Percentiles rank a stretch among this genome's conserved stretches.
phyloP scores from a whole-genome alignment of 2,888 invertebrate species.

The Allolobophora icterica region DNA sequence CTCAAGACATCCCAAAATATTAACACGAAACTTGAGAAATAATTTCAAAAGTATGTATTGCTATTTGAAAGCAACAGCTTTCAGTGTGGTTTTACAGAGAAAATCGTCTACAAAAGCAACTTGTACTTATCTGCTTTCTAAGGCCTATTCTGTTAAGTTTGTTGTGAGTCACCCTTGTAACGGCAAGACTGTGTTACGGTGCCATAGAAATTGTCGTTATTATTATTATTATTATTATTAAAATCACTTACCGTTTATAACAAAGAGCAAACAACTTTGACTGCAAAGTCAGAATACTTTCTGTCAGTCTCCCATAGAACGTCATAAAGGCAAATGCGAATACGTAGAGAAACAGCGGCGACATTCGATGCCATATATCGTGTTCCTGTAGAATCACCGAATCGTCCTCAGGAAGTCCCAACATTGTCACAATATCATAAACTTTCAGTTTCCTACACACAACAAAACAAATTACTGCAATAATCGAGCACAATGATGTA shows the following conservation, averaged over 20 bases:
- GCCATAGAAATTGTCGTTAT: too few species aligned
- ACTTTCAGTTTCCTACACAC: slow-evolving; percentile 29
- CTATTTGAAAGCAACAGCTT: neutral
- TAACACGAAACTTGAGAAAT: neutral
- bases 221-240: too few species aligned
- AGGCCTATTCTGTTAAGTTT: too few species aligned
- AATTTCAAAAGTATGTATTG: neutral
- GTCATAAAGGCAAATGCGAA: slow-evolving; percentile 41
- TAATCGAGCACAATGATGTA: too few species aligned
- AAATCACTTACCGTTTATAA: slow-evolving; percentile 28
- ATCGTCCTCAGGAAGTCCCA: slow-evolving; percentile 46
- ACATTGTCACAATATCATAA: slow-evolving; percentile 37
- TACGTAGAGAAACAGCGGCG: slow-evolving; percentile 48
- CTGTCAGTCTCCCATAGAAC: slow-evolving; percentile 36
- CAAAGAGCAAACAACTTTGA: neutral
- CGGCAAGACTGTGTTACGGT: too few species aligned
- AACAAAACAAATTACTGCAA: neutral
- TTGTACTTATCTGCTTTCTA: too few species aligned
- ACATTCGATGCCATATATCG: slow-evolving; percentile 43
- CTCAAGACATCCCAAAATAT: too few species aligned
- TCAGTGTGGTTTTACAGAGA: neutral
- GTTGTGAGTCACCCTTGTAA: too few species aligned
- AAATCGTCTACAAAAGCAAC: neutral
- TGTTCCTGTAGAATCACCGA: slow-evolving; percentile 29
- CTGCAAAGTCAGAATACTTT: slow-evolving; percentile 27